Evolutionary conservation across 2,113 vertebrate genomes (phyloP).

Genomic region (Cnemophilus loriae): DNA sequence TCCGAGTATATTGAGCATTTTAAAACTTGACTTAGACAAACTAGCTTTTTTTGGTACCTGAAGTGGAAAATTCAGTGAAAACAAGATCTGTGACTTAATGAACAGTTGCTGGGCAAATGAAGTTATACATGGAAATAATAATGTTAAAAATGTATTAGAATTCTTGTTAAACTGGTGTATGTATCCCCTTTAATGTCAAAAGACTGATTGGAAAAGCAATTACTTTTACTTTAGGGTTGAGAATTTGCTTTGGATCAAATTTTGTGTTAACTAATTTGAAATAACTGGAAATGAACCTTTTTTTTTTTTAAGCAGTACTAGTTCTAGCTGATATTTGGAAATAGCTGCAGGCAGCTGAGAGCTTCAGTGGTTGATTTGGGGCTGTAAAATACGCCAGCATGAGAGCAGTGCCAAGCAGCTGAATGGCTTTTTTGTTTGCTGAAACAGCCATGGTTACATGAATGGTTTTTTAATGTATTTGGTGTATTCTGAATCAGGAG

Average conservation of each 20-base stretch:
- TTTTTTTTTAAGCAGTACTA: neutral
- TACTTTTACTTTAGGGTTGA: neutral
- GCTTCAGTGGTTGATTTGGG: neutral
- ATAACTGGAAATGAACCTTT: neutral
- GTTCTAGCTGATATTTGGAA: neutral
- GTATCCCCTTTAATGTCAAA: neutral
- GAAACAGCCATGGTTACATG: neutral
- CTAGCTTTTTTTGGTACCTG: neutral
- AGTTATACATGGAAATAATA: neutral
- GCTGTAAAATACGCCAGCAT: neutral
- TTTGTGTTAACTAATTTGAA: neutral
- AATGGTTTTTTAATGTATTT: neutral
- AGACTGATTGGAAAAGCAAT: neutral
- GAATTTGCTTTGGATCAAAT: neutral
- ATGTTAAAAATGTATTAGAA: neutral
- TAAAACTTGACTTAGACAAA: neutral
- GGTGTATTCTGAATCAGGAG: neutral
- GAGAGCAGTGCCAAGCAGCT: neutral
- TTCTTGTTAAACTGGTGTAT: neutral
- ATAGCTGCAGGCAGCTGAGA: neutral
- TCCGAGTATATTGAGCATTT: neutral
- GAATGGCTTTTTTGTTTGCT: conserved; percentile 37
- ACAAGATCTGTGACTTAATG: neutral
- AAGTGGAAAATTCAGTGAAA: neutral
- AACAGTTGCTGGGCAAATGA: neutral